These are phyloP conservation scores for Trematocara macrostoma DNA, from an alignment of 2,113 vertebrate species.

Conservation along the genomic window DNA sequence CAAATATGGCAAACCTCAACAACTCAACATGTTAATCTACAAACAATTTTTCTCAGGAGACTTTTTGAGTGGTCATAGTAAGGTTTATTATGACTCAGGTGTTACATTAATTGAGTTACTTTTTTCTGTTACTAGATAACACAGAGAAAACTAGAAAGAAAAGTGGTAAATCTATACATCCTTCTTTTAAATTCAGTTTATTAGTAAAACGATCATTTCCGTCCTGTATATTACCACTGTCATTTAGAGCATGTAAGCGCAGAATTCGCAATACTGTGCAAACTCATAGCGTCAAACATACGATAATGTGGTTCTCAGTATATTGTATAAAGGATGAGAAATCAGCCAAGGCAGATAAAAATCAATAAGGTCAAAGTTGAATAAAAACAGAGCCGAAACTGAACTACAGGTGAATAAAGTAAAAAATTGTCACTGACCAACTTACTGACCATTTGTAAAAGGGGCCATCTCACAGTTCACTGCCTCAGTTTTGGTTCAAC, in stretches of 20 bases:
- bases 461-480: neutral
- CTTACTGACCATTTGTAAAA: neutral
- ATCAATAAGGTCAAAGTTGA: neutral
- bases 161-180: neutral
- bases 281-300: neutral
- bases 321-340: neutral
- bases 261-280: neutral
- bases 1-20: neutral
- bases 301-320: neutral
- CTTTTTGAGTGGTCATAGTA: accelerated
- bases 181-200: neutral
- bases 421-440: neutral
- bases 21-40: neutral
- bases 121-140: accelerated
- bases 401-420: neutral
- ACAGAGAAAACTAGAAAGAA: neutral
- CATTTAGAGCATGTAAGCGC: accelerated
- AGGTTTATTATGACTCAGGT: neutral
- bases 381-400: neutral
- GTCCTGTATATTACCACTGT: neutral
- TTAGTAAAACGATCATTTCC: accelerated
- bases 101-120: neutral
- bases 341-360: neutral
- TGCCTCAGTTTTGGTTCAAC: neutral
- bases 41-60: neutral